Base-by-base conservation (phyloP, 2,113 vertebrate genomes). In the Dicentrarchus labrax region DNA sequence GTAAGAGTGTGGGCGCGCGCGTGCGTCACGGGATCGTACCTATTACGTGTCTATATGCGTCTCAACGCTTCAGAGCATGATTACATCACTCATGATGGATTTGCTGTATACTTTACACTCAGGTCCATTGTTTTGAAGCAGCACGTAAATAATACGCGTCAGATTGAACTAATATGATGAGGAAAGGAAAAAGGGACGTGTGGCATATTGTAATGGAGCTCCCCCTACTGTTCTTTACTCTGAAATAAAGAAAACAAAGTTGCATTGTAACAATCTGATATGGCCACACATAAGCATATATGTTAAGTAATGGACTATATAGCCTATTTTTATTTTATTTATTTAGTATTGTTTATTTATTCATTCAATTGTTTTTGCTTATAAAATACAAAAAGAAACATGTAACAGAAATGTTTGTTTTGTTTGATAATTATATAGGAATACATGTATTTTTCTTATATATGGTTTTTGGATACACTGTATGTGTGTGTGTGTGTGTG, bases 201-300 rank as follows among this genome's bases (percentile, higher is more conserved):
- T 81, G 11, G 4, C 4, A 1, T 30, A 30, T 69, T 85, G 74
- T 62, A 0, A 68, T 24, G 19, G 71, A 70, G 89, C 90, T 21
- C 89, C 92, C 89, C 61, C 90, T 91, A 6, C 54, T 86, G 91
- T 70, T 71, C 41, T 8, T 24, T 57, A 57, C 2, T 47, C 1
- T 24, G 0, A n/a, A 39, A 11, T 19, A 64, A 7, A 16, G 12
- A 11, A n/a, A n/a, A 59, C 45, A 47, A 12, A 47, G 51, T 11
- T 24, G 11, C 21, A 66, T 39, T 38, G 10, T 6, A 11, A 30
- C 30, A 30, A 30, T 30, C 1, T 30, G 30, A 30, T 30, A 30
- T 30, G 30, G 30, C 30, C 1, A 30, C 30, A 30, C 30, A 30
- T 30, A 30, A 30, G 4, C 30, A 30, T 30, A 30, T 30, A 3